These are phyloP conservation scores for Gryllus bimaculatus DNA, from an alignment of 1,140 invertebrate species.

Conservation along the genomic window DNA sequence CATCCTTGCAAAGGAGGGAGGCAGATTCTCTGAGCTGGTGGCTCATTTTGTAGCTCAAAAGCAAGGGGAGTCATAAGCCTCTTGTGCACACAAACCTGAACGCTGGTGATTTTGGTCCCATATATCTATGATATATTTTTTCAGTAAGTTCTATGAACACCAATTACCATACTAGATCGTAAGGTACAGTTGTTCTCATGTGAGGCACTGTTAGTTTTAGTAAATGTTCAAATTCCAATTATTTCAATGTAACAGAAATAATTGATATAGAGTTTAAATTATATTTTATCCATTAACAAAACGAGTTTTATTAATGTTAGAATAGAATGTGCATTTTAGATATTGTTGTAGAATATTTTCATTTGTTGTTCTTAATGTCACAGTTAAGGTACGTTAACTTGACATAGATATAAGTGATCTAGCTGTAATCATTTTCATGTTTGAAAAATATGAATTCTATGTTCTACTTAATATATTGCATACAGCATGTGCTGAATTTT, in stretches of 20 bases:
- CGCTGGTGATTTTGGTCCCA: conserved; percentile 66
- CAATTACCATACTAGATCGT: neutral
- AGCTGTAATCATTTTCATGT: too few relatives aligned
- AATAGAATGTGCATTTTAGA: too few relatives aligned
- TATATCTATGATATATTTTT: conserved; percentile 94
- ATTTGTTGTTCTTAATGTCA: too few relatives aligned
- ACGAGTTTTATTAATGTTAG: neutral
- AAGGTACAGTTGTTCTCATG: neutral
- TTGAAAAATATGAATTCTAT: too few relatives aligned
- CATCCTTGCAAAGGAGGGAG: neutral
- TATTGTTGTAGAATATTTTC: too few relatives aligned
- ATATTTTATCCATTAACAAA: neutral
- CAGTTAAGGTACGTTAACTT: too few relatives aligned
- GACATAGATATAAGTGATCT: too few relatives aligned
- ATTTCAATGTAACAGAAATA: neutral
- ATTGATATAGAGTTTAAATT: neutral
- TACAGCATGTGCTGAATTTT: too few relatives aligned
- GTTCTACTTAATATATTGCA: too few relatives aligned
- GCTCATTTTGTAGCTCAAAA: neutral
- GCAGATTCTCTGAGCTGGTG: neutral
- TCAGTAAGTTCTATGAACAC: conserved; percentile 87
- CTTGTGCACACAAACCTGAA: conserved; percentile 12
- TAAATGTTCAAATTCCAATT: neutral
- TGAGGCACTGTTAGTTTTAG: neutral
- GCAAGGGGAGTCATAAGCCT: neutral